Base-by-base conservation (phyloP, 1,140 invertebrate species). In the Hycleus cichorii region DNA sequence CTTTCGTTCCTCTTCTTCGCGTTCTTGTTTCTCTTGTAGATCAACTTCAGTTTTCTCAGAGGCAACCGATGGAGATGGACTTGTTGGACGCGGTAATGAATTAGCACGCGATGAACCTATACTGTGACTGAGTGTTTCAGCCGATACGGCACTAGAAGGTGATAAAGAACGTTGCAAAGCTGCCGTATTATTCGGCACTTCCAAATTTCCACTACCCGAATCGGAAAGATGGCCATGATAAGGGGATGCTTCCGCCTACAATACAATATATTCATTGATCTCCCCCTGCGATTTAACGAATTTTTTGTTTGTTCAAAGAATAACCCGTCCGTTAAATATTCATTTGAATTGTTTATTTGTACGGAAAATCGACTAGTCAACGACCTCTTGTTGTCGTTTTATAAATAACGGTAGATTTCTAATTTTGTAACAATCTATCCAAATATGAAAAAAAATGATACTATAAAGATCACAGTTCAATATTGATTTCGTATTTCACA, bases 1-100 rank as follows among this genome's bases (percentile, higher is more conserved):
- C 76, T 97, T 96, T 52, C 93, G 82, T 69, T 96, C 92, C 72
- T 95, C 92, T 76, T 97, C 93, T 69, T 95, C 88, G 39, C 90
- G 82, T 72, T 95, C 92, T 65, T 89, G 87, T 68, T 86, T 87
- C 57, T 90, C 90, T 86, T 83, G 81, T 12, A 83, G 67, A 57
- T 85, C 83, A 47, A 78, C 79, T 71, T 87, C 84, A 12, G 82
- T 83, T 68, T 90, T 89, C 63, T 91, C 89, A 66, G 88, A 90
- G 39, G 84, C 81, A 48, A 90, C 75, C 6, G 89, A 91, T 3
- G 90, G 89, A 57, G 89, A 91, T 6, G 91, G 90, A 65, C 89
- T 91, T 32, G 84, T 84, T 5, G 89, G 89, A 58, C 89, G 77
- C 48, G 87, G 85, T 59, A 89, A 77, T 57, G 84, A 86, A 71